A percentile compares a stretch with the other conserved stretches of the same genome.
Evolutionary conservation across 1,140 invertebrate genomes (phyloP).

Genomic region (Oreohelix idahoensis): DNA sequence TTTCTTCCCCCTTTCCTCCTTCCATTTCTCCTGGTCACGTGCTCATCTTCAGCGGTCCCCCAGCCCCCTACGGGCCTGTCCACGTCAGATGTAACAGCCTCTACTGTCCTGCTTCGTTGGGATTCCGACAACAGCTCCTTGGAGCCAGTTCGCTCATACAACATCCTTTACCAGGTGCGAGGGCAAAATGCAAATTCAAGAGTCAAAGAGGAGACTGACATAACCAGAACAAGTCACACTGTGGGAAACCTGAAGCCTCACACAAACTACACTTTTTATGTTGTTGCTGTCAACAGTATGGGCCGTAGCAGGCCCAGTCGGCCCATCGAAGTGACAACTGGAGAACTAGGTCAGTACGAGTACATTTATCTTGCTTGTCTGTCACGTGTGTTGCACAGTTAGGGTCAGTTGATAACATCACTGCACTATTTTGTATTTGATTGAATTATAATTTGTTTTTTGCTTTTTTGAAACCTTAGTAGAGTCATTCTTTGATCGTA

Average conservation of each 20-base stretch:
- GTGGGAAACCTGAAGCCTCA: conserved; percentile 91
- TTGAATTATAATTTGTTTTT: no score
- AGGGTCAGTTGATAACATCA: not conserved
- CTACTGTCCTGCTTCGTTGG: conserved; percentile 92
- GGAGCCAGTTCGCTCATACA: conserved; percentile 91
- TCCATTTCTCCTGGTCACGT: conserved; percentile 20
- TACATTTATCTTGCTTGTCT: not conserved
- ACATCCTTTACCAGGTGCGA: conserved; percentile 95
- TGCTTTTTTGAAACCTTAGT: no score
- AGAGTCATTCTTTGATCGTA: no score
- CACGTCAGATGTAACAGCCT: conserved; percentile 92
- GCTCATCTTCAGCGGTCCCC: conserved; percentile 82
- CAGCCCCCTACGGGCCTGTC: conserved; percentile 88
- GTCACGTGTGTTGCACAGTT: not conserved
- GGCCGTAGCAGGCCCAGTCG: conserved; percentile 89
- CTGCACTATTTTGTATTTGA: not conserved
- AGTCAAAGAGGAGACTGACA: conserved; percentile 85
- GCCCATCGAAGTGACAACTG: conserved; percentile 91
- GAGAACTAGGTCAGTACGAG: conserved; percentile 90
- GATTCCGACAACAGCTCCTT: conserved; percentile 84
- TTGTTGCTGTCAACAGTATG: conserved; percentile 94
- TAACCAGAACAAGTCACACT: conserved; percentile 92
- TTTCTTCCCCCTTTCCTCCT: conserved; percentile 2
- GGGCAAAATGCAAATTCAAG: conserved; percentile 77
- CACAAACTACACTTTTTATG: conserved; percentile 95